phyloP scores from a whole-genome alignment of 2,888 invertebrate genomes.

The Junonia oenone region DNA sequence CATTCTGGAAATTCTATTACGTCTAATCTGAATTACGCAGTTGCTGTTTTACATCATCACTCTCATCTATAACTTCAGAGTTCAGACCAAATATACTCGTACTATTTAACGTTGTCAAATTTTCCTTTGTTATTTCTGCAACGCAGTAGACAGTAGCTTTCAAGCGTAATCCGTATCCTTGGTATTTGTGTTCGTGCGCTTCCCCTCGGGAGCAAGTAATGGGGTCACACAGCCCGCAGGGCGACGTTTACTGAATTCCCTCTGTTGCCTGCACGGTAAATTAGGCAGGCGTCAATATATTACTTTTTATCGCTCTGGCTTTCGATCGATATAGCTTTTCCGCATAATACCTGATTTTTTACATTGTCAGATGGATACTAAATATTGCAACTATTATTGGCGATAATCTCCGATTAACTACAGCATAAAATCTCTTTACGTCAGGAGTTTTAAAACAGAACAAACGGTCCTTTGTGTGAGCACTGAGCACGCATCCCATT shows the following conservation, averaged over 20 bases:
- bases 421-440: neutral
- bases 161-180: slow-evolving; percentile 1
- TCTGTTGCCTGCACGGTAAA: slow-evolving; percentile 7
- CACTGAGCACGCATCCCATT: slow-evolving; percentile 35
- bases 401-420: neutral
- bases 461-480: neutral
- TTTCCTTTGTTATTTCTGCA: neutral
- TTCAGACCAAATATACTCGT: neutral
- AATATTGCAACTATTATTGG: too few relatives aligned
- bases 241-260: slow-evolving; percentile 2
- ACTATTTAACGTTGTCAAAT: neutral
- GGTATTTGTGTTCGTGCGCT: slow-evolving; percentile 1
- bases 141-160: neutral
- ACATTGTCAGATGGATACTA: neutral
- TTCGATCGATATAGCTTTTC: neutral
- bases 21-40: slow-evolving; percentile 5
- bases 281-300: slow-evolving; percentile 7
- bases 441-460: neutral
- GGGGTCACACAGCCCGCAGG: slow-evolving; percentile 12
- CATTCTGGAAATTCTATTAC: slow-evolving; percentile 4
- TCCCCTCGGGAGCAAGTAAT: slow-evolving; percentile 13
- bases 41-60: neutral
- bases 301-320: neutral
- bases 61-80: neutral
- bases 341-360: neutral